Base-by-base conservation (phyloP, 2,888 invertebrate genomes). In the Phasia obesa region DNA sequence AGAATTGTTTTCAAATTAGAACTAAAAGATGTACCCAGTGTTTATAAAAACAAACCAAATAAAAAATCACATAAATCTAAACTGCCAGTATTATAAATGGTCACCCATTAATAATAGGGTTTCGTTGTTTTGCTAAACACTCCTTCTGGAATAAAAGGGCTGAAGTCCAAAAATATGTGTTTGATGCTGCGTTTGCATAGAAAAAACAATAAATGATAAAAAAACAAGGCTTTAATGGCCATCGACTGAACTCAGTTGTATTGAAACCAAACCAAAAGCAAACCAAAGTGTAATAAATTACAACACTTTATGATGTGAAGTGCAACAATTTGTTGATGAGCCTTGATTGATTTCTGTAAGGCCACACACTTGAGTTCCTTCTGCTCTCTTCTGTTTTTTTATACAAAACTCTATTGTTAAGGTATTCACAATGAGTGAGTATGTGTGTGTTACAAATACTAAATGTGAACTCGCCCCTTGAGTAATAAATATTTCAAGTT, bases 11-110 rank as follows among this genome's bases (percentile, higher is more conserved):
- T 88, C 87, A 90, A 89, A 90, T 88, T 88, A 87, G 87, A 87
- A 85, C 86, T 86, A 84, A 35, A 31, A 57, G 35, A 49, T 21
- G 67, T 64, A 31, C 47, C 59, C 70, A 60, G 35, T 62, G 42
- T 64, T 23, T 59, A 1, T 47, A 80, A 85, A 77, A 84, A 83
- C 71, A 80, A 85, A 82, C 85, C 77, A 85, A 78, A 64, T 71
- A 31, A 53, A 70, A 71, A 84, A 81, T 79, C 78, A 83, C 60
- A 78, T 69, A 57, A 19, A 60, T 71, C 47, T 67, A 86, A 88
- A 87, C 89, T 89, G 90, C 88, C 89, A 89, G 89, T 89, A 88
- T 90, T 87, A 89, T 88, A 89, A 89, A 89, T 89, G 88, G 87
- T 85, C 87, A 85, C 84, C 87, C 89, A 89, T 89, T 90, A 89